A percentile compares a stretch with the other conserved stretches of the same genome.
phyloP scores from a whole-genome alignment of 2,888 invertebrate species.

The Stenodema calcarata region DNA sequence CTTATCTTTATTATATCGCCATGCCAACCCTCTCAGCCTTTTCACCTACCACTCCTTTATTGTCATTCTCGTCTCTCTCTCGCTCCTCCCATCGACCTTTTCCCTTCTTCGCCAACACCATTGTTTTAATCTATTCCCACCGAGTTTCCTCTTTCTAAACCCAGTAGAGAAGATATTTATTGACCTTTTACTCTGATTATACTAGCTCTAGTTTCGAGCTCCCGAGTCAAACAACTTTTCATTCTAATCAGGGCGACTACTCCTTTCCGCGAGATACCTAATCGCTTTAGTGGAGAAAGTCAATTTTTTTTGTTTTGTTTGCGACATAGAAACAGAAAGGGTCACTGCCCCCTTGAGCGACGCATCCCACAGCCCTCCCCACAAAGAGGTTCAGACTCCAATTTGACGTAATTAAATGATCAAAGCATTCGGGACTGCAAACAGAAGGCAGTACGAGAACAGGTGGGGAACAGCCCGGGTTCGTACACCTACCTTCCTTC shows the following conservation, averaged over 20 bases:
- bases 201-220: slow-evolving; percentile 1
- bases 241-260: slow-evolving; percentile 9
- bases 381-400: neutral
- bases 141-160: neutral
- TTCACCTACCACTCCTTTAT: slow-evolving; percentile 10
- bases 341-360: neutral
- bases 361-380: neutral
- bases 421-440: neutral
- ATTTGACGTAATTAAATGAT: slow-evolving; percentile 39
- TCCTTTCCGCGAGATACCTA: neutral
- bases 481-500: slow-evolving; percentile 25
- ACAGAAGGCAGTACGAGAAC: neutral
- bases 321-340: no score
- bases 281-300: neutral
- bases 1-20: slow-evolving; percentile 32
- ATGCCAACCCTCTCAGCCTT: neutral
- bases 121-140: slow-evolving; percentile 22
- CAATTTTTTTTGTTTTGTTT: neutral
- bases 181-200: slow-evolving; percentile 31
- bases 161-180: slow-evolving; percentile 6
- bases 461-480: neutral
- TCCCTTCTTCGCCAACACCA: neutral
- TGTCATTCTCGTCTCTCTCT: neutral
- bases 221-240: slow-evolving; percentile 20
- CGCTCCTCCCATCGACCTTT: neutral